Evolutionary conservation across 2,113 vertebrate species (phyloP), one percentile per base, ranked within the genome.

Genomic region (Nothobranchius kuhntae): DNA sequence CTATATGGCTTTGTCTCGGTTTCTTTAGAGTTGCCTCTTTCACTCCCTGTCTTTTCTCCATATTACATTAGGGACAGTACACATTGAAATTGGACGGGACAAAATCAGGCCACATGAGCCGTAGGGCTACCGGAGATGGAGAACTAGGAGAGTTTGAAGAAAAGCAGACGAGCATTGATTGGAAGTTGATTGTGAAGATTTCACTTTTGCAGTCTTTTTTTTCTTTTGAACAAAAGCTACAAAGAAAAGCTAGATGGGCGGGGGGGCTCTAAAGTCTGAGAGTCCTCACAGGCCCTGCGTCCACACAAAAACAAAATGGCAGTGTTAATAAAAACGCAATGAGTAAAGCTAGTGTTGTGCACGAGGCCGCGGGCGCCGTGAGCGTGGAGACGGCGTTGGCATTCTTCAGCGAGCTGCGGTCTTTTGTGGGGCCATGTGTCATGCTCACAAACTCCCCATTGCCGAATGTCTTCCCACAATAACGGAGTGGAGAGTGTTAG

Each of bases 1-100:
- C 96, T 95, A 97, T 98, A 96, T 94, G 91, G 93, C 95, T 98
- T 98, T 98, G 96, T 98, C 91, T 95, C 91, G 80, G 90, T 89
- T 94, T 92, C 93, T 94, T 94, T 94, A 90, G 89, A 93, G 92
- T 75, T 87, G 93, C 92, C 89, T 92, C 89, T 84, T 85, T 85
- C 71, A 65, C 91, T 81, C 85, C 90, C 44, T 36, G 71, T 68
- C 83, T 81, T 78, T 93, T 94, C 92, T 91, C 84, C 90, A 94
- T 93, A 94, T 87, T 87, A 92, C 94, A 95, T 93, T 94, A 93
- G 92, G 92, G 86, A 90, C 86, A 68, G 54, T 88, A 85, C 71
- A 90, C 93, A 94, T 95, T 79, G 91, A 93, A 94, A 95, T 95
- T 93, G 92, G 89, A 86, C 91, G 75, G 82, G 88, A 89, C 68